These are phyloP conservation scores for Hipparchia semele DNA, from an alignment of 2,888 invertebrate genomes.

Conservation along the genomic window DNA sequence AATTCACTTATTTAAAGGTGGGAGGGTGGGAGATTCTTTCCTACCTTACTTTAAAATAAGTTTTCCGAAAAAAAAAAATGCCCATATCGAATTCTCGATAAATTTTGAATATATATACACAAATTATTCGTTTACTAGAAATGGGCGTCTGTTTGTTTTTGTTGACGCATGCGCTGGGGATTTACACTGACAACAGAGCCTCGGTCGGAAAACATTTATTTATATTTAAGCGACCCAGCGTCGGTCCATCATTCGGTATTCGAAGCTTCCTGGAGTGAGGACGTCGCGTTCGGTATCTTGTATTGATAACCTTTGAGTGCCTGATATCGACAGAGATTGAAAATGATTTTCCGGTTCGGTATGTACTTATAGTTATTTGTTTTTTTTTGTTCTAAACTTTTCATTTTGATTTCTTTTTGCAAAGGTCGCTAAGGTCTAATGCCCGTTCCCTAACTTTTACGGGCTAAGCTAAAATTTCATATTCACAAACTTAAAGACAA, in stretches of 20 bases:
- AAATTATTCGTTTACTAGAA: slow-evolving; percentile 17
- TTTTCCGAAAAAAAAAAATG: too few species aligned
- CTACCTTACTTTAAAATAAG: too few species aligned
- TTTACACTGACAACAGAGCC: slow-evolving; percentile 32
- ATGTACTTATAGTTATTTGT: slow-evolving; percentile 9
- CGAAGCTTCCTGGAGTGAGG: slow-evolving; percentile 16
- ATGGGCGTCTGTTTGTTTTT: slow-evolving; percentile 26
- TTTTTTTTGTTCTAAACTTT: not conserved
- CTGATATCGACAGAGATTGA: slow-evolving; percentile 19
- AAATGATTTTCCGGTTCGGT: slow-evolving; percentile 37
- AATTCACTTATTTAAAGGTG: too few species aligned
- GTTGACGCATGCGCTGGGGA: slow-evolving; percentile 34
- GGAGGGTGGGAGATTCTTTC: too few species aligned
- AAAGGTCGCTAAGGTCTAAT: not conserved
- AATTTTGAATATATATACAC: too few species aligned
- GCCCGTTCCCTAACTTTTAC: too few species aligned
- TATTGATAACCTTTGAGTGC: slow-evolving; percentile 14
- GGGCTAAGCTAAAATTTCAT: too few species aligned
- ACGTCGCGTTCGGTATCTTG: slow-evolving; percentile 15
- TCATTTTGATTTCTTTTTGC: not conserved
- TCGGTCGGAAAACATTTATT: slow-evolving; percentile 31
- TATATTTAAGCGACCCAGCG: slow-evolving; percentile 30
- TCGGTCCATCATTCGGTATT: slow-evolving; percentile 24
- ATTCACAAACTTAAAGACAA: too few species aligned
- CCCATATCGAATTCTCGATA: too few species aligned